Conservation (phyloP, 2,888 invertebrate genomes). For the Linnaemya vulpina region DNA sequence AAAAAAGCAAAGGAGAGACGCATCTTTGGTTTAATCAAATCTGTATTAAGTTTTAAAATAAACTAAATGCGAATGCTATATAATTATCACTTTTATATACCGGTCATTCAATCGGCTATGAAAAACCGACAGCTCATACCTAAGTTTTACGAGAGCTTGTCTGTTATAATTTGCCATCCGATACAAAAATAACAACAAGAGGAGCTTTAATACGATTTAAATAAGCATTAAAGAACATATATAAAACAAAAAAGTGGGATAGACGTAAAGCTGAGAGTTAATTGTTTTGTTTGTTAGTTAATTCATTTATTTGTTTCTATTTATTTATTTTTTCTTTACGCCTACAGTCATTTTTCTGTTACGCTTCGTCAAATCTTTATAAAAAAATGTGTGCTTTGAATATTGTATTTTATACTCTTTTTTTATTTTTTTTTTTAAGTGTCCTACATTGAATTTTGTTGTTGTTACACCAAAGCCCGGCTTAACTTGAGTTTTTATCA, state of each 20-base stretch:
- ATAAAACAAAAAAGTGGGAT: slow-evolving; percentile 29
- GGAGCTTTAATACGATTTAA: slow-evolving; percentile 41
- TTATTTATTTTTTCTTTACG: slow-evolving; percentile 21
- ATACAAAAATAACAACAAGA: slow-evolving; percentile 26
- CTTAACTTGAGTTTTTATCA: background rate
- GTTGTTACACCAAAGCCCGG: background rate
- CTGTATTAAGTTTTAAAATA: slow-evolving; percentile 72
- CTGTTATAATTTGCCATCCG: slow-evolving; percentile 26
- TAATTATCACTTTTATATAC: slow-evolving; percentile 77
- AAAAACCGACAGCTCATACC: slow-evolving; percentile 20
- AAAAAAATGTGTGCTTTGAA: slow-evolving; percentile 10
- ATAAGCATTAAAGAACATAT: slow-evolving; percentile 20
- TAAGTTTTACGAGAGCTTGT: slow-evolving; percentile 6
- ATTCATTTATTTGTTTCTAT: background rate
- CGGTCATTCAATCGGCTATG: slow-evolving; percentile 27
- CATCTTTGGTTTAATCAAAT: slow-evolving; percentile 74
- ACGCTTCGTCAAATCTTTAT: slow-evolving; percentile 46
- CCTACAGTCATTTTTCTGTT: slow-evolving; percentile 50
- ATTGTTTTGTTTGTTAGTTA: slow-evolving; percentile 15
- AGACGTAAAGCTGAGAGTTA: slow-evolving; percentile 38
- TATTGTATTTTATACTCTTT: background rate
- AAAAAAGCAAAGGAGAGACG: slow-evolving; percentile 75
- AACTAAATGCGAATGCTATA: slow-evolving; percentile 76
- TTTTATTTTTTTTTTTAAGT: slow-evolving; percentile 5
- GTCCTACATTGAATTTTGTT: slow-evolving; percentile 26